Conservation (phyloP, 2,888 invertebrate species). For the Brachyptera risi region DNA sequence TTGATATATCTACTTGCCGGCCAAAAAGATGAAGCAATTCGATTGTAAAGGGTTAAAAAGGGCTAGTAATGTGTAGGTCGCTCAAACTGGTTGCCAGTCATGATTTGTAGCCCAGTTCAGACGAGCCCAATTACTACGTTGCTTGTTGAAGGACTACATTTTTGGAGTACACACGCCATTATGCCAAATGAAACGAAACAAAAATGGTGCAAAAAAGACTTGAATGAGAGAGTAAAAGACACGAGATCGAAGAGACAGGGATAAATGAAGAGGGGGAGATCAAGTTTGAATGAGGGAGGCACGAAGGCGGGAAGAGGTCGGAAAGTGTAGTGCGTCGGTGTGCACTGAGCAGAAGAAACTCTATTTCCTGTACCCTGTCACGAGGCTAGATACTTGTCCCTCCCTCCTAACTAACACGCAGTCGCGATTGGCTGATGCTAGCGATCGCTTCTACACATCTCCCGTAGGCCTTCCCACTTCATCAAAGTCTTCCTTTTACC, state of each 20-base stretch:
- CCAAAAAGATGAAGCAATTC: constrained; percentile 7
- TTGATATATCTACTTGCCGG: constrained; percentile 10
- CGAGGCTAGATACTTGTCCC: constrained; percentile 31
- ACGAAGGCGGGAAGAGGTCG: constrained; percentile 30
- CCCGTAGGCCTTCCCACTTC: constrained; percentile 19
- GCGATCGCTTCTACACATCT: constrained; percentile 1
- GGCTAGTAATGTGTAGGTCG: not conserved
- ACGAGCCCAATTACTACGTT: not conserved
- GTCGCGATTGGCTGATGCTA: constrained; percentile 10
- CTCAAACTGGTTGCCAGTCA: constrained; percentile 16
- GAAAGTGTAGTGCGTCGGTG: constrained; percentile 31
- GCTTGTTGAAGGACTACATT: no score
- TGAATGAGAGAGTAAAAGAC: constrained; percentile 15
- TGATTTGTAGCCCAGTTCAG: constrained; percentile 6
- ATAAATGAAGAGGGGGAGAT: constrained; percentile 1
- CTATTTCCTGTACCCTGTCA: constrained; percentile 25
- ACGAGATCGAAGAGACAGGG: not conserved
- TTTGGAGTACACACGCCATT: no score
- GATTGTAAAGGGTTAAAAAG: not conserved
- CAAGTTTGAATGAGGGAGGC: not conserved
- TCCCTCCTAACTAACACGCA: constrained; percentile 11
- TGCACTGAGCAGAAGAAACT: not conserved
- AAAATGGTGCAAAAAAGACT: no score
- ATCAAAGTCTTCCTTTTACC: constrained; percentile 25
- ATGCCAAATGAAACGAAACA: no score